Conservation (phyloP, 2,113 vertebrate genomes). For the Noctilio leporinus region DNA sequence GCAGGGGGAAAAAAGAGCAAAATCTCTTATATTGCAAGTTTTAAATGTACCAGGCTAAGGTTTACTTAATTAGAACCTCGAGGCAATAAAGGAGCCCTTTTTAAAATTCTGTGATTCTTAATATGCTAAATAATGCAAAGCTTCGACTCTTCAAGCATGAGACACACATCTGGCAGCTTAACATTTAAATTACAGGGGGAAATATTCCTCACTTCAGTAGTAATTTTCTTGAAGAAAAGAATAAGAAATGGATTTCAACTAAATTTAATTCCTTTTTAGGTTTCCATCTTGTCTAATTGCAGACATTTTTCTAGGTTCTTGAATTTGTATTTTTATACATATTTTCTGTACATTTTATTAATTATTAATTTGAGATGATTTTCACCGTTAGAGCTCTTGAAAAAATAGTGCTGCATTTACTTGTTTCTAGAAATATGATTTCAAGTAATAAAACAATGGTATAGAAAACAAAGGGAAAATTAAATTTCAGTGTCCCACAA, state of each 20-base stretch:
- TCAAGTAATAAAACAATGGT: constrained; percentile 72
- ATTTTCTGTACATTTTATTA: constrained; percentile 79
- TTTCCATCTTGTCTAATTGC: constrained; percentile 91
- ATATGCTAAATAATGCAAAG: constrained; percentile 99
- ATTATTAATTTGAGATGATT: constrained; percentile 80
- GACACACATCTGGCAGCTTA: constrained; percentile 99
- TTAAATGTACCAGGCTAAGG: constrained; percentile 99
- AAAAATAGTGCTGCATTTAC: constrained; percentile 72
- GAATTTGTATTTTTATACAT: constrained; percentile 75
- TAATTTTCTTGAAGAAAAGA: constrained; percentile 93
- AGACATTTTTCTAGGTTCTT: constrained; percentile 78
- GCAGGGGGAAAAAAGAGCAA: constrained; percentile 77
- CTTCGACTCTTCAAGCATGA: constrained; percentile 99
- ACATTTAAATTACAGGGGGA: constrained; percentile 98
- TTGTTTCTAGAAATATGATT: constrained; percentile 75
- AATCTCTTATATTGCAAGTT: constrained; percentile 97
- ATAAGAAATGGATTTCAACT: constrained; percentile 90
- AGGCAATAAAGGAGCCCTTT: constrained; percentile 98
- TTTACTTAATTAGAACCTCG: constrained; percentile 99
- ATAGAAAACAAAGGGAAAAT: constrained; percentile 71
- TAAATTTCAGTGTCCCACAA: constrained; percentile 60
- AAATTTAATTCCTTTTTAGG: constrained; percentile 91
- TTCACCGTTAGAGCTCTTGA: constrained; percentile 68
- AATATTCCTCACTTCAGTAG: constrained; percentile 85
- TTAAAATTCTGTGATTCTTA: constrained; percentile 99